phyloP scores from a whole-genome alignment of 2,113 vertebrate genomes.

The Microtus ochrogaster region DNA sequence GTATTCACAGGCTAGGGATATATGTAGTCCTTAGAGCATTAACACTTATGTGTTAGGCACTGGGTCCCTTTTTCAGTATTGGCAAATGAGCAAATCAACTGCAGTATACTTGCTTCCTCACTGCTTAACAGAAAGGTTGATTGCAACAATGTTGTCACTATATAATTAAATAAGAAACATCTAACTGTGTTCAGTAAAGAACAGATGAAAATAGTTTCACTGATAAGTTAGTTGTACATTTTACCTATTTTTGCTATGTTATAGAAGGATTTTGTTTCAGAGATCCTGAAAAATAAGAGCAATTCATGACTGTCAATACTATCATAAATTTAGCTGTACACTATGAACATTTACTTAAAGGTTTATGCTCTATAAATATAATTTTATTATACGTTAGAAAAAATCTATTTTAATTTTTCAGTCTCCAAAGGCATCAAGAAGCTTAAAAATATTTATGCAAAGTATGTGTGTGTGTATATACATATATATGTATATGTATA shows the following conservation, averaged over 20 bases:
- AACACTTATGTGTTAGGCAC: not conserved
- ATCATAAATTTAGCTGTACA: not conserved
- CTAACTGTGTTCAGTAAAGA: slow-evolving; percentile 11
- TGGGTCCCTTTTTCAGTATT: not conserved
- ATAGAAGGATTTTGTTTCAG: not conserved
- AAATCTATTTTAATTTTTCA: slow-evolving; percentile 47
- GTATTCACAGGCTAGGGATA: no score
- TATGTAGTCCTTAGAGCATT: not conserved
- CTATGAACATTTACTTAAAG: slow-evolving; percentile 23
- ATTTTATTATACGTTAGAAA: slow-evolving; percentile 26
- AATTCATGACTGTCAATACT: not conserved
- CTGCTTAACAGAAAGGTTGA: not conserved
- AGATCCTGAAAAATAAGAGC: not conserved
- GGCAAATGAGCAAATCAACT: not conserved
- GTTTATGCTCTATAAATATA: not conserved
- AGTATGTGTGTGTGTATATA: not conserved
- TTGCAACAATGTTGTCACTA: not conserved
- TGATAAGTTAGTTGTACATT: slow-evolving; percentile 21
- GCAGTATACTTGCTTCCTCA: not conserved
- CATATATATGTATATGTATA: not conserved
- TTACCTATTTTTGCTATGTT: not conserved
- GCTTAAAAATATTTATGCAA: not conserved
- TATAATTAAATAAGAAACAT: not conserved
- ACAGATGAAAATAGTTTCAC: not conserved
- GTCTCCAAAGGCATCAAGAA: not conserved